Evolutionary conservation across 1,140 invertebrate genomes (phyloP).

Genomic region (Pseudomyrmex gracilis): DNA sequence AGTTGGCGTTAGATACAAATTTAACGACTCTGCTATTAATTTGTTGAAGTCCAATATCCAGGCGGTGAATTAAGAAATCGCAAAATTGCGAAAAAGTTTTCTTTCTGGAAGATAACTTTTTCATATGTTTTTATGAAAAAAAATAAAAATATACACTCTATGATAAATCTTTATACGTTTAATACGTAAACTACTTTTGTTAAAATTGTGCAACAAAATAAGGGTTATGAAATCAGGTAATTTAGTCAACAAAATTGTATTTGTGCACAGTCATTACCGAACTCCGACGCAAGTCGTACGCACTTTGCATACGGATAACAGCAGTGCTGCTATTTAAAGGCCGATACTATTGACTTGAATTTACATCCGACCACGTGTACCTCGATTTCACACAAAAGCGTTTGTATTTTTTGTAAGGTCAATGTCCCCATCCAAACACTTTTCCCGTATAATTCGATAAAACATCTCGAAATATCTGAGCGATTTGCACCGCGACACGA

Average conservation of each 20-base stretch:
- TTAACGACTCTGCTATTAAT: not conserved
- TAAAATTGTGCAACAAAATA: not conserved
- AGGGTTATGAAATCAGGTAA: not conserved
- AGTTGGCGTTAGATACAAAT: conserved; percentile 2
- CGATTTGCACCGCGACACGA: not conserved
- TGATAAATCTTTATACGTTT: not conserved
- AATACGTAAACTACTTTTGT: not conserved
- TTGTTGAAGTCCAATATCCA: conserved; percentile 14
- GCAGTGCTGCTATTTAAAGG: conserved; percentile 28
- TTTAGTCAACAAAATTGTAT: not conserved
- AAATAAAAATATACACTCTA: not conserved
- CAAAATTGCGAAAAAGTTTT: too few species aligned
- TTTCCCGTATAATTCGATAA: not conserved
- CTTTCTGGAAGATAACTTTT: too few species aligned
- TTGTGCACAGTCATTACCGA: not conserved
- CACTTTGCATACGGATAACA: not conserved
- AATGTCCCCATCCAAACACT: not conserved
- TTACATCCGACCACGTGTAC: conserved; percentile 29
- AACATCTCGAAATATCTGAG: conserved; percentile 4
- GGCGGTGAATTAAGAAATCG: not conserved
- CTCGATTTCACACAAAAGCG: conserved; percentile 6
- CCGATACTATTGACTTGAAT: conserved; percentile 1
- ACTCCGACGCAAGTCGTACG: conserved; percentile 5
- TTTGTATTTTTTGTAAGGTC: conserved; percentile 47
- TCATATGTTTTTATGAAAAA: too few species aligned